Conservation (phyloP, 2,797 vertebrate genomes). For the Hydrophis major region DNA sequence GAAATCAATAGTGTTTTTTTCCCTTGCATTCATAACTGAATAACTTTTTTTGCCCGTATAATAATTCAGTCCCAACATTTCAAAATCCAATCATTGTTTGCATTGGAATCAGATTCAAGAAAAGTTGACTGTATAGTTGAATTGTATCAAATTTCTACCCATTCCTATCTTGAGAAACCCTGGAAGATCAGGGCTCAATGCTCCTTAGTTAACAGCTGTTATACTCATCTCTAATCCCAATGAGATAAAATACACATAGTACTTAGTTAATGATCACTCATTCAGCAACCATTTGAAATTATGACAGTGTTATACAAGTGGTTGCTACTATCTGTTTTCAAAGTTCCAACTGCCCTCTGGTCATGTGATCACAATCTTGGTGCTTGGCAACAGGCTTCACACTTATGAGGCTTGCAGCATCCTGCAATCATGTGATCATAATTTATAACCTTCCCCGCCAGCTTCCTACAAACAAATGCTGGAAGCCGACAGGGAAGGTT, state of each 20-base stretch:
- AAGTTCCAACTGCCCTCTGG: neutral
- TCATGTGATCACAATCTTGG: neutral
- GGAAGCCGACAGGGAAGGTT: neutral
- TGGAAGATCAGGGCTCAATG: too few relatives aligned
- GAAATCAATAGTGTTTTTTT: neutral
- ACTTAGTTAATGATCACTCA: too few relatives aligned
- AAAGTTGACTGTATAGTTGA: neutral
- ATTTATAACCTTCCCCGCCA: neutral
- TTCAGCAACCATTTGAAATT: neutral
- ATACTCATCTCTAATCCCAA: neutral
- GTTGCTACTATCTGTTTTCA: neutral
- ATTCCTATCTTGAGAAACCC: neutral
- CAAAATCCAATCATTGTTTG: neutral
- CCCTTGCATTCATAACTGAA: neutral
- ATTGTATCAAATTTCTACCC: neutral
- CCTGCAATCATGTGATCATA: neutral
- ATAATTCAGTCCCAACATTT: neutral
- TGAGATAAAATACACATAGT: neutral
- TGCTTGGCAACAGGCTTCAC: neutral
- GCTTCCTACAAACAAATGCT: neutral
- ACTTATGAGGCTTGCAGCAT: neutral
- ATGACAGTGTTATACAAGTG: neutral
- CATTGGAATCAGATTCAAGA: neutral
- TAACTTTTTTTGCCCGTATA: neutral
- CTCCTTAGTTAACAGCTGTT: neutral